Base-by-base conservation (phyloP, 2,113 vertebrate species). In the Oplegnathus fasciatus region DNA sequence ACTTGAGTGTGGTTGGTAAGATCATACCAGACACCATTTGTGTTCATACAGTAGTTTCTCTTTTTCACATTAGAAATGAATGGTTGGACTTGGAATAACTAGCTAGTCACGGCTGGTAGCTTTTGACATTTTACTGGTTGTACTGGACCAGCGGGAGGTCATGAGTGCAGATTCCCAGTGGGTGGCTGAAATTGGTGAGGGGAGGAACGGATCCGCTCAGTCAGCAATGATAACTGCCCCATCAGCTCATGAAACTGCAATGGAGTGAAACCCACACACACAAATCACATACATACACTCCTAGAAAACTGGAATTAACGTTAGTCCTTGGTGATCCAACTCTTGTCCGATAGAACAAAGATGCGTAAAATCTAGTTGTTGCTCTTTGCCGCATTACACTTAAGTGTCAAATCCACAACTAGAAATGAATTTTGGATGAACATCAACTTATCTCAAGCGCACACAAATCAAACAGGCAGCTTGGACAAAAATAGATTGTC, bases 151-250 rank as follows among this genome's bases (percentile, higher is more conserved):
- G 67, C 50, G 13, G 64, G 75, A 70, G 72, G 81, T 80, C 69
- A 50, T 10, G 75, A 80, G 73, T 50, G 82, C 72, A 68, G 44
- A 44, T 87, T 86, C 75, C 58, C 75, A 83, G 85, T 68, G 79
- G 84, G 85, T 64, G 84, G 75, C 69, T 66, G 83, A 46, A 70
- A 68, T 48, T 64, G 72, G 73, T 58, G 60, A 17, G 40, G 30
- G 68, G 52, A 46, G 78, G 73, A 85, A 61, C 22, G 24, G 34
- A 74, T 80, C 74, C 82, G 88, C 89, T 72, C 85, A 37, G 70
- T 92, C 88, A 88, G 89, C 87, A 82, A 71, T 46, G 83, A 81
- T 86, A 89, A 90, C 83, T 83, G 88, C 88, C 86, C 86, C 73
- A 85, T 91, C 83, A 91, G 86, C 86, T 89, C 70, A 32, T 82